Conservation (phyloP, 1,140 invertebrate genomes). For the Danaus melanippus region DNA sequence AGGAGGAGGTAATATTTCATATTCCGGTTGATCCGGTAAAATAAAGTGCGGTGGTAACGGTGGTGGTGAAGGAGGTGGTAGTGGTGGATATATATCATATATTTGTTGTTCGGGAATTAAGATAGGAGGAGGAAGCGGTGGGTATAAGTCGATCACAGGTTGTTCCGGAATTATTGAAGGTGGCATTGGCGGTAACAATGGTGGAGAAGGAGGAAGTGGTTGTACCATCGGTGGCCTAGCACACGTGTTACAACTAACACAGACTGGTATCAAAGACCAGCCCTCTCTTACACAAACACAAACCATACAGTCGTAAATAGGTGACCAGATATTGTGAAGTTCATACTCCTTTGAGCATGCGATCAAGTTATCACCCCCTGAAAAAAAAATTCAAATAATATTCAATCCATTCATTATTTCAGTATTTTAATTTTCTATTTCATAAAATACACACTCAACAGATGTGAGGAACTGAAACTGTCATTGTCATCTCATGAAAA, state of each 20-base stretch:
- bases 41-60: background rate
- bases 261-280: slow-evolving; percentile 28
- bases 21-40: no score
- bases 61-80: slow-evolving; percentile 1
- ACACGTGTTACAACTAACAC: slow-evolving; percentile 36
- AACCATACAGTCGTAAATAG: slow-evolving; percentile 27
- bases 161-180: no score
- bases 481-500: background rate
- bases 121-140: slow-evolving; percentile 1
- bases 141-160: no score
- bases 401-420: no score
- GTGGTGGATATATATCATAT: slow-evolving; percentile 1
- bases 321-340: slow-evolving; percentile 24
- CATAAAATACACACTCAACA: no score
- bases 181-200: slow-evolving; percentile 9
- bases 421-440: no score
- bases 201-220: slow-evolving; percentile 10
- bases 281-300: slow-evolving; percentile 33
- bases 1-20: background rate
- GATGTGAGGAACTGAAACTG: background rate
- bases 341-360: slow-evolving; percentile 26
- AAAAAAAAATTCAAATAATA: slow-evolving; percentile 5
- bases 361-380: slow-evolving; percentile 25
- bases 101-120: no score
- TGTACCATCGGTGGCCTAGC: slow-evolving; percentile 1